Percentiles rank a stretch among this genome's conserved stretches.
Evolutionary conservation across 2,113 vertebrate species (phyloP).

Genomic region (Siniperca chuatsi): DNA sequence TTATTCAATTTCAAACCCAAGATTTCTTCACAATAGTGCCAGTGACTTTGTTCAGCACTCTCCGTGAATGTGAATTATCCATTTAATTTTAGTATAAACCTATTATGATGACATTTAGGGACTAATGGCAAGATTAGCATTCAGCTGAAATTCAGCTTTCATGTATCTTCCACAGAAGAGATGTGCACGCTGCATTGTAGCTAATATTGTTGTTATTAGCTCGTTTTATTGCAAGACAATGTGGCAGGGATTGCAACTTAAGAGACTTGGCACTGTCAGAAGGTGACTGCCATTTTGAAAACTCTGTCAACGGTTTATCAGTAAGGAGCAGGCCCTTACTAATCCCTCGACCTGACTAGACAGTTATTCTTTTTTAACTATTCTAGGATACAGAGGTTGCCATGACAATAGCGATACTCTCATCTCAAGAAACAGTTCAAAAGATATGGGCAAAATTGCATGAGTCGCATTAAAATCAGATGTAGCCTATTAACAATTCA

Average conservation of each 20-base stretch:
- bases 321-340: slow-evolving; percentile 27
- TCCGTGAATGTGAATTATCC: slow-evolving; percentile 46
- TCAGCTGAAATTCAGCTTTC: slow-evolving; percentile 26
- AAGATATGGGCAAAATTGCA: neutral
- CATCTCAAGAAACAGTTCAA: neutral
- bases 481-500: neutral
- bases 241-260: slow-evolving; percentile 17
- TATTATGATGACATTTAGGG: slow-evolving; percentile 40
- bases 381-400: neutral
- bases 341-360: slow-evolving; percentile 45
- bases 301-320: slow-evolving; percentile 46
- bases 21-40: slow-evolving; percentile 34
- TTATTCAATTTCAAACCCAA: slow-evolving; percentile 56
- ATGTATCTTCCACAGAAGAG: neutral
- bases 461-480: neutral
- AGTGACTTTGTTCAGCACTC: slow-evolving; percentile 39
- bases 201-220: slow-evolving; percentile 38
- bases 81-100: slow-evolving; percentile 46
- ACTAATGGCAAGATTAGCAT: slow-evolving; percentile 40
- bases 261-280: slow-evolving; percentile 1
- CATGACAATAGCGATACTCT: neutral
- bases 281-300: slow-evolving; percentile 42
- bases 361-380: slow-evolving; percentile 17
- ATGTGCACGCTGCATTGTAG: slow-evolving; percentile 12
- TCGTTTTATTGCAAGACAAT: slow-evolving; percentile 41